Conservation (phyloP, 2,113 vertebrate species). For the Balaenoptera acutorostrata region DNA sequence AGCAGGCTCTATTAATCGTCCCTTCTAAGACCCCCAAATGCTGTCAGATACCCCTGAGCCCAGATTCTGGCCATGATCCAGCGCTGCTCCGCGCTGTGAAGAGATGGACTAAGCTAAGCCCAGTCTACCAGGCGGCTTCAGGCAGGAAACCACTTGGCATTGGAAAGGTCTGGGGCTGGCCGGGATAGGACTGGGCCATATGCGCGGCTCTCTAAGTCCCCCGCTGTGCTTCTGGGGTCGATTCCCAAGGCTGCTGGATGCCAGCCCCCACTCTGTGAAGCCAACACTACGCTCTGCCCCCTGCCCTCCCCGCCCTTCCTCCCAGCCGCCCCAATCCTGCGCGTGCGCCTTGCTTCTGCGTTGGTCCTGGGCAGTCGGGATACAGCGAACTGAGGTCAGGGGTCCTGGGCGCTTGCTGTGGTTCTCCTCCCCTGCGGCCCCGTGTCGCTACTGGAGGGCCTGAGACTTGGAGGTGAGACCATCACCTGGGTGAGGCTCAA, state of each 20-base stretch:
- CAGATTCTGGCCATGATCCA: background rate
- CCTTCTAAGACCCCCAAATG: background rate
- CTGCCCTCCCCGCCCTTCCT: fast-evolving
- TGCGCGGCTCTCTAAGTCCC: fast-evolving
- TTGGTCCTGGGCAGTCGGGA: background rate
- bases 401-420: background rate
- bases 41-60: background rate
- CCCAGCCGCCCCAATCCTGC: background rate
- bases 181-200: background rate
- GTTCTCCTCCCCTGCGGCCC: background rate
- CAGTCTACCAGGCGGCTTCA: too few relatives aligned
- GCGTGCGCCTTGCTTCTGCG: background rate
- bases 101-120: fast-evolving
- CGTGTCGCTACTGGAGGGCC: background rate
- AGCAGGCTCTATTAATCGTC: background rate
- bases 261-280: background rate
- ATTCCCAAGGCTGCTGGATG: fast-evolving
- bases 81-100: background rate
- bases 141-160: fast-evolving
- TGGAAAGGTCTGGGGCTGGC: fast-evolving
- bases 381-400: background rate
- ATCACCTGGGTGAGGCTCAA: background rate
- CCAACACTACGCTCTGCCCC: background rate
- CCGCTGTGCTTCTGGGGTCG: background rate
- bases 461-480: background rate